Conservation (phyloP, 2,888 invertebrate species). For the Pollenia griseotomentosa region DNA sequence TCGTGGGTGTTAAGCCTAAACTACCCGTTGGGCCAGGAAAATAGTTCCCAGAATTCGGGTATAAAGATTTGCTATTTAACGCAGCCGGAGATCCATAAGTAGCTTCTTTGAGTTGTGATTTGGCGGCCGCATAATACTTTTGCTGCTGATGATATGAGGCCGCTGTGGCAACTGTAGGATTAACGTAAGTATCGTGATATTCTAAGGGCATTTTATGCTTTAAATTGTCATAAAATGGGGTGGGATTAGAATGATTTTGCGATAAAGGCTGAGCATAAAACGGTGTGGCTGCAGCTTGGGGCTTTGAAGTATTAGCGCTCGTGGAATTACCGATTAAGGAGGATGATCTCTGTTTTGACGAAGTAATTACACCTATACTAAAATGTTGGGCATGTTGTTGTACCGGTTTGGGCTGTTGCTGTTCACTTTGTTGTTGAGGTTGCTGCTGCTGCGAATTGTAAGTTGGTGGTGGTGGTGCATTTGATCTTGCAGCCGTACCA, state of each 20-base stretch:
- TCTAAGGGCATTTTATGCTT: slow-evolving; percentile 78
- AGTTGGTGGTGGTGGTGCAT: slow-evolving; percentile 18
- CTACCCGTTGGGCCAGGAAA: slow-evolving; percentile 50
- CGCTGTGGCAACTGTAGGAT: slow-evolving; percentile 49
- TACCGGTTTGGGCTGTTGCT: slow-evolving; percentile 9
- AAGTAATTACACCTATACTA: slow-evolving; percentile 4
- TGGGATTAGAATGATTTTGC: slow-evolving; percentile 32
- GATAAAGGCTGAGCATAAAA: slow-evolving; percentile 77
- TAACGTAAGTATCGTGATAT: slow-evolving; percentile 63
- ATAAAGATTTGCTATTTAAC: slow-evolving; percentile 61
- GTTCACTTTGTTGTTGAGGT: slow-evolving; percentile 36
- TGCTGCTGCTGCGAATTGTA: slow-evolving; percentile 35
- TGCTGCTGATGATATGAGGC: slow-evolving; percentile 74
- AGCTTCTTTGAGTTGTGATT: slow-evolving; percentile 77
- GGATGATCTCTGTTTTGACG: slow-evolving; percentile 55
- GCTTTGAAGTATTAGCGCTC: slow-evolving; percentile 74
- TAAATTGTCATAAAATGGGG: slow-evolving; percentile 76
- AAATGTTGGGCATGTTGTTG: slow-evolving; percentile 47
- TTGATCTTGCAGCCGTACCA: slow-evolving; percentile 7
- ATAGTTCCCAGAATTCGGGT: slow-evolving; percentile 45
- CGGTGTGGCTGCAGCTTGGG: slow-evolving; percentile 81
- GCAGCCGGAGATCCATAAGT: slow-evolving; percentile 75
- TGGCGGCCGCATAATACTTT: slow-evolving; percentile 72
- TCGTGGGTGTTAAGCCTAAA: slow-evolving; percentile 32
- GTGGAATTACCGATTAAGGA: slow-evolving; percentile 33